Evolutionary conservation across 2,113 vertebrate genomes (phyloP), one percentile per base, ranked within the genome.

Genomic region (Albula goreensis): DNA sequence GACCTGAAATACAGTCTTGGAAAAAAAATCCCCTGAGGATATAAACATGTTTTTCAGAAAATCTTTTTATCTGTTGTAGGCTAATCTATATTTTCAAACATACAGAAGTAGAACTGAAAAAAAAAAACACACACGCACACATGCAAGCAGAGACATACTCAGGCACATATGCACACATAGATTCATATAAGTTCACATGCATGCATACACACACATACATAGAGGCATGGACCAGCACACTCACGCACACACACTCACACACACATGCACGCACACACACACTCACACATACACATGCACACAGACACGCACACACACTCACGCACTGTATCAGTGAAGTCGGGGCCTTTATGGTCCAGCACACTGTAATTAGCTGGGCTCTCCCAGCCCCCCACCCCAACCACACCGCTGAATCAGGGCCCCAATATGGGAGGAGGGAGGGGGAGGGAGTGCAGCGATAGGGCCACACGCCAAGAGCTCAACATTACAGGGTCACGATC

Each of bases 131-230:
- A 52, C 66, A 5, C 85, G 1, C 60, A 66, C 5, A 12, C 57
- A 81, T 22, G 50, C 82, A 86, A 84, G 25, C 50, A 79, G 51
- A 83, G 53, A 83, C 82, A 83, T 25, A 48, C 49, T 66, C 85
- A 51, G 50, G 17, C 70, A 41, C 31, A 41, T 41, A 41, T 41
- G 31, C 31, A 41, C 31, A 41, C 31, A 41, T 41, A 41, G 31
- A 41, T 41, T 1, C 31, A 41, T 41, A 41, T 41, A 0, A 41
- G 31, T 41, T 41, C 31, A 41, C 31, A 41, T 41, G 31, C 31
- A 41, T 41, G 31, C 31, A 81, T 31, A 66, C 7, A 81, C 4
- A 56, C 52, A 82, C 52, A 48, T 12, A 17, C 53, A 57, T 53
- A 79, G n/a, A n/a, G 17, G 22, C 51, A 60, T 41, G 0, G 31